Evolutionary conservation across 2,888 invertebrate genomes (phyloP).

Genomic region (Lasioglossum marginatum): DNA sequence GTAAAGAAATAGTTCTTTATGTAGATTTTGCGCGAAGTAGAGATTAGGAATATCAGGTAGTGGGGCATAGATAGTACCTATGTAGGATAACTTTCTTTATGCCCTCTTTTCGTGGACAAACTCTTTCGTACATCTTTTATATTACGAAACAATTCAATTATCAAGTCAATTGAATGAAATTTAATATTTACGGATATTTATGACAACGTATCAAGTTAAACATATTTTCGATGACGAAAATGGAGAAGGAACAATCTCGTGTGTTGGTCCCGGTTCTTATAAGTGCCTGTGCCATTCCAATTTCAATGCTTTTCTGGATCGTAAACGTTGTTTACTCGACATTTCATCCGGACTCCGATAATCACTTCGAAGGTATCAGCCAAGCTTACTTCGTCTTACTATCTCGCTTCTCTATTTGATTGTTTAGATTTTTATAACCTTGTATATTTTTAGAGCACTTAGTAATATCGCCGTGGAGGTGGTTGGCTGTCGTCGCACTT

Average conservation of each 20-base stretch:
- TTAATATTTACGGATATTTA: not conserved
- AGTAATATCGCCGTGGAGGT: slow-evolving; percentile 88
- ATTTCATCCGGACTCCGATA: slow-evolving; percentile 85
- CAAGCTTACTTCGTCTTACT: slow-evolving; percentile 26
- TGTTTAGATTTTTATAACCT: slow-evolving; percentile 33
- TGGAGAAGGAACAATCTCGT: slow-evolving; percentile 58
- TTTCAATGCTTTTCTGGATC: slow-evolving; percentile 92
- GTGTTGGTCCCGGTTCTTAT: slow-evolving; percentile 87
- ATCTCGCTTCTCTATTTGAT: not conserved
- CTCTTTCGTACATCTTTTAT: not conserved
- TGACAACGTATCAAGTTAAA: not conserved
- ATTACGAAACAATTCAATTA: not conserved
- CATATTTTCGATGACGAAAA: slow-evolving; percentile 48
- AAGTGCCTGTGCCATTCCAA: slow-evolving; percentile 89
- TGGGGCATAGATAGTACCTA: not conserved
- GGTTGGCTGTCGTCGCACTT: slow-evolving; percentile 88
- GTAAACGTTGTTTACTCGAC: slow-evolving; percentile 89
- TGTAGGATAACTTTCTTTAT: not conserved
- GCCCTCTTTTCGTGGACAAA: not conserved
- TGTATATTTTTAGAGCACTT: slow-evolving; percentile 85
- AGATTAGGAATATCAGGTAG: not conserved
- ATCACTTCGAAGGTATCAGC: slow-evolving; percentile 82
- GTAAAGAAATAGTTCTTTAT: not conserved
- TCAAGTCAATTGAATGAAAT: not conserved
- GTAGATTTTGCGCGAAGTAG: not conserved